Evolutionary conservation across 2,113 vertebrate genomes (phyloP).

Genomic region (Microtus ochrogaster): DNA sequence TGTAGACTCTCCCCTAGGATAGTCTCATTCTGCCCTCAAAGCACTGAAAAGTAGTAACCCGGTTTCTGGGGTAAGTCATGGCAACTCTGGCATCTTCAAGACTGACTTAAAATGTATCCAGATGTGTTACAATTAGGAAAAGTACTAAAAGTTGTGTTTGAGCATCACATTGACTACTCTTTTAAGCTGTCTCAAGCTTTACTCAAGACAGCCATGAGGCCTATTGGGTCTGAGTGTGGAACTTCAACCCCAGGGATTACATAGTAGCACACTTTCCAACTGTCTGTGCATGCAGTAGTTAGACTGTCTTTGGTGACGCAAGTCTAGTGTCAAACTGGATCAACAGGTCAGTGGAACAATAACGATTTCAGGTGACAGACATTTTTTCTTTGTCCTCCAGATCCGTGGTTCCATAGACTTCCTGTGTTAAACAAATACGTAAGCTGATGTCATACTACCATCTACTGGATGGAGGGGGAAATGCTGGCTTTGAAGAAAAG

Average conservation of each 20-base stretch:
- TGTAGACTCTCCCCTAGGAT: background rate
- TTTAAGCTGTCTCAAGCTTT: background rate
- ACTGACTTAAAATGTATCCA: background rate
- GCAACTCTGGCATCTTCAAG: background rate
- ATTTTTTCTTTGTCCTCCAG: background rate
- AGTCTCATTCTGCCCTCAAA: background rate
- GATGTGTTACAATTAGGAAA: background rate
- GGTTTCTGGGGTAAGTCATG: background rate
- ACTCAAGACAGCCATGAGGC: background rate
- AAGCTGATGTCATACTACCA: constrained; percentile 43
- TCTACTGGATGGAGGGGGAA: constrained; percentile 9
- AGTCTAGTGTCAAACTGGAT: background rate
- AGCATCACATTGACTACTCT: fast-evolving
- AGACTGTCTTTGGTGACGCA: background rate
- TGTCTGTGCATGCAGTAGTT: background rate
- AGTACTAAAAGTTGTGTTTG: background rate
- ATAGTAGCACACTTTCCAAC: background rate
- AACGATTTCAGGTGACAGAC: background rate
- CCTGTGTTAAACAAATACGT: background rate
- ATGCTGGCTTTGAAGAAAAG: background rate
- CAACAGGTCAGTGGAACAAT: background rate
- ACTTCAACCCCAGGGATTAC: background rate
- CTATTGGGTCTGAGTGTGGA: background rate
- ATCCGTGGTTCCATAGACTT: background rate
- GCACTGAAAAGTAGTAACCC: background rate